These are phyloP conservation scores for Lycophotia porphyrea DNA, from an alignment of 2,888 invertebrate genomes.

Conservation along the genomic window DNA sequence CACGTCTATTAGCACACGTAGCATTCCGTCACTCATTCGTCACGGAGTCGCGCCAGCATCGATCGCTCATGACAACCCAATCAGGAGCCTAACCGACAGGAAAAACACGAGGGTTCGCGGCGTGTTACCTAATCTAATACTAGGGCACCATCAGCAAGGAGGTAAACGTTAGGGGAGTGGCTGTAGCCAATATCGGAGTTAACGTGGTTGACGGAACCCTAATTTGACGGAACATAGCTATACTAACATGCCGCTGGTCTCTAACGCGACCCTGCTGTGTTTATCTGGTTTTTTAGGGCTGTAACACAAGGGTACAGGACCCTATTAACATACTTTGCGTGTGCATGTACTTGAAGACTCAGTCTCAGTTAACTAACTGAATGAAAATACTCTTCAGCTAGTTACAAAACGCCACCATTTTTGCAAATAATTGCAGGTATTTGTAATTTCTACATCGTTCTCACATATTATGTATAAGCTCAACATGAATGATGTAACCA, in stretches of 20 bases:
- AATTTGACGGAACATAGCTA: constrained; percentile 47
- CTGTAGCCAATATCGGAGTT: constrained; percentile 48
- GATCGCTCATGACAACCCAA: constrained; percentile 84
- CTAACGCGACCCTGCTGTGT: neutral
- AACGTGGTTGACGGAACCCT: constrained; percentile 46
- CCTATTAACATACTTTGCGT: neutral
- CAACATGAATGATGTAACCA: no score
- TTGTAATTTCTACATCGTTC: no score
- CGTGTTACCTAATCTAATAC: constrained; percentile 61
- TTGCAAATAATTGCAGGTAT: neutral
- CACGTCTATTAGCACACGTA: constrained; percentile 57
- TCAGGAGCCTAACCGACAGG: constrained; percentile 76
- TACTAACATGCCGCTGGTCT: constrained; percentile 20
- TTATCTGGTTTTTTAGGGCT: constrained; percentile 24
- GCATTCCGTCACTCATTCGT: constrained; percentile 73
- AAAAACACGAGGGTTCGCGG: constrained; percentile 65
- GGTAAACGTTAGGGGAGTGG: constrained; percentile 51
- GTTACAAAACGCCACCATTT: neutral
- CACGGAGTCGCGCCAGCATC: constrained; percentile 62
- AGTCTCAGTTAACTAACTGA: no score
- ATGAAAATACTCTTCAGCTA: neutral
- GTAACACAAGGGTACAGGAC: neutral
- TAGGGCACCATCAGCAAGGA: constrained; percentile 45
- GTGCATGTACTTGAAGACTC: neutral
- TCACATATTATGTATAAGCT: no score